Evolutionary conservation across 2,888 invertebrate species (phyloP), one percentile per base, ranked within the genome.

Genomic region (Agelastica alni): DNA sequence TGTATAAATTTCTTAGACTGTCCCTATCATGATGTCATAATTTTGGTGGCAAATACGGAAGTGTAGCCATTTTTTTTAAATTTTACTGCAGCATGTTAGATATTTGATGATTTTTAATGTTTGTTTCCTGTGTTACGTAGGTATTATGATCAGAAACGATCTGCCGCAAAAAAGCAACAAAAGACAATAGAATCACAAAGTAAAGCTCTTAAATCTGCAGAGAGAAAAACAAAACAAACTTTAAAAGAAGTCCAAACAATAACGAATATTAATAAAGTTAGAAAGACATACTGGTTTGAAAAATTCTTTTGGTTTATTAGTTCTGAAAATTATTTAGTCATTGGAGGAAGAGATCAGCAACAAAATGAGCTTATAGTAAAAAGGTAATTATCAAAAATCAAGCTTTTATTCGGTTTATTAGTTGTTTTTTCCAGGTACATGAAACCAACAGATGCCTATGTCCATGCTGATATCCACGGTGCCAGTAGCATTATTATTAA

Each of bases 301-400:
- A 99, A 99, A 78, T 99, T 99, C 79, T 91, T 87, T 75, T 99
- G 98, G 98, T 99, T 98, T 75, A 91, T 99, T 60, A 94, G 93
- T 22, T 92, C 94, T 0, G 99, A 99, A 78, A 97, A 97, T 75
- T 93, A 88, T 77, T 77, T 93, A 69, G 87, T 99, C 28, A 93
- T 99, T 73, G 98, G 91, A 39, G 97, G 97, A 0, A 83, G 97
- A 61, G 99, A 99, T 80, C 93, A 95, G 62, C 96, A 96, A 65
- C 99, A 99, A 77, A 99, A 99, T 78, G 99, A 99, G 78, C 71
- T 98, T 49, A 85, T 99, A 48, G 98, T 98, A n/a, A 99, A 98
- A 78, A 84, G 93, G 44, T 73, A 54, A 51, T 20, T 30, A 18
- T 18, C 4, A n/a, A n/a, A n/a, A n/a, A n/a, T n/a, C n/a, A 10